Evolutionary conservation across 2,888 invertebrate genomes (phyloP).

Genomic region (Criorhina ranunculi): DNA sequence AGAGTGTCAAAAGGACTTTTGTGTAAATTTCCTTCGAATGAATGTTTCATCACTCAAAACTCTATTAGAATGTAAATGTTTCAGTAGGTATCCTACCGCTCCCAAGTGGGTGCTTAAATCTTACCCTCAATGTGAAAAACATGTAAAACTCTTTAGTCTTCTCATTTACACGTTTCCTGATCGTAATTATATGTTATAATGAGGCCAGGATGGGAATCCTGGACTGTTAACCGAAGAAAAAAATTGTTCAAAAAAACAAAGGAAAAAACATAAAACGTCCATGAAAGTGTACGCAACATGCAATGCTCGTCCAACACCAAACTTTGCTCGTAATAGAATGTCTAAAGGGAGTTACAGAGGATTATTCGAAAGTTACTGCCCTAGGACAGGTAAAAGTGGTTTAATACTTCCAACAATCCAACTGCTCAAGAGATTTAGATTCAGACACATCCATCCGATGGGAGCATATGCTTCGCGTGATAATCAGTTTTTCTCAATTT

Average conservation of each 20-base stretch:
- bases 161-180: conserved; percentile 64
- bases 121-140: conserved; percentile 35
- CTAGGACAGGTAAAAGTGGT: conserved; percentile 38
- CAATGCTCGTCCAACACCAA: background rate
- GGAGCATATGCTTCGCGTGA: background rate
- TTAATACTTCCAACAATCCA: conserved; percentile 46
- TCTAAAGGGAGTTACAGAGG: conserved; percentile 27
- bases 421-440: conserved; percentile 32
- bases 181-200: conserved; percentile 54
- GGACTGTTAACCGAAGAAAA: conserved; percentile 13
- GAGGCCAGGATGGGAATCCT: conserved; percentile 21
- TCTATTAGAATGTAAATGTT: conserved; percentile 54
- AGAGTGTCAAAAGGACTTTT: conserved; percentile 35
- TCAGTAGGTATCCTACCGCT: conserved; percentile 12
- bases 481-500: conserved; percentile 53
- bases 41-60: conserved; percentile 54
- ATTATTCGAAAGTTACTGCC: conserved; percentile 35
- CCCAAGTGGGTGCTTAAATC: conserved; percentile 58
- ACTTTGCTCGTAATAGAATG: conserved; percentile 19
- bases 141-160: conserved; percentile 65
- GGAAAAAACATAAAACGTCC: background rate
- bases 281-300: background rate
- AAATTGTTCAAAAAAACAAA: background rate
- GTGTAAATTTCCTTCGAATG: conserved; percentile 23
- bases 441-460: conserved; percentile 7